Evolutionary conservation across 2,797 vertebrate species (phyloP).

Genomic region (Lycodopsis pacificus): DNA sequence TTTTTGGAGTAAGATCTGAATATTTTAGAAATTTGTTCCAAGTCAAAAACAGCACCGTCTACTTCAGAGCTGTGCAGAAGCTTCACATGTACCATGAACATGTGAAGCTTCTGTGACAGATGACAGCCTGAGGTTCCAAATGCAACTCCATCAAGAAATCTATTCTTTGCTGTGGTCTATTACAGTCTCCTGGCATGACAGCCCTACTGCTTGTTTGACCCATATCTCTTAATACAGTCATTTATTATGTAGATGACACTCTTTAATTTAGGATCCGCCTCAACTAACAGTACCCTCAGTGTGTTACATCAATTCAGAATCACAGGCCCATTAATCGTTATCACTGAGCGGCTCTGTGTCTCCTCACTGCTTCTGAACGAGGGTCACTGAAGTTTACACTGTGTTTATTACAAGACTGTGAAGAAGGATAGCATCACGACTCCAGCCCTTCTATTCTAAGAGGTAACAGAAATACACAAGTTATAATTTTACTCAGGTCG

Average conservation of each 20-base stretch:
- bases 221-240: conserved; percentile 45
- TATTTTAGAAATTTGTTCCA: not conserved
- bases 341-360: conserved; percentile 8
- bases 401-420: conserved; percentile 57
- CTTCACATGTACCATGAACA: conserved; percentile 11
- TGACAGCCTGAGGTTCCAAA: conserved; percentile 1
- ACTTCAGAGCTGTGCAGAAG: not conserved
- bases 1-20: not conserved
- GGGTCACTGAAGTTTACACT: conserved; percentile 35
- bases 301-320: conserved; percentile 30
- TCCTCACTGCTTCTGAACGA: conserved; percentile 1
- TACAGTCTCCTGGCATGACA: conserved; percentile 16
- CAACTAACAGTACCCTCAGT: not conserved
- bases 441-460: conserved; percentile 77
- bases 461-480: conserved; percentile 75
- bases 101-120: not conserved
- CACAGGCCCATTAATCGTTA: conserved; percentile 7
- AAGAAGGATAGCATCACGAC: conserved; percentile 41
- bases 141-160: conserved; percentile 15
- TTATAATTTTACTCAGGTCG: conserved; percentile 65
- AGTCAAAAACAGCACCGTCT: not conserved
- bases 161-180: conserved; percentile 32
- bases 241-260: conserved; percentile 29
- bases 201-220: conserved; percentile 39
- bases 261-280: conserved; percentile 26